Evolutionary conservation across 2,797 vertebrate genomes (phyloP).

Genomic region (Ambastaia sidthimunki): DNA sequence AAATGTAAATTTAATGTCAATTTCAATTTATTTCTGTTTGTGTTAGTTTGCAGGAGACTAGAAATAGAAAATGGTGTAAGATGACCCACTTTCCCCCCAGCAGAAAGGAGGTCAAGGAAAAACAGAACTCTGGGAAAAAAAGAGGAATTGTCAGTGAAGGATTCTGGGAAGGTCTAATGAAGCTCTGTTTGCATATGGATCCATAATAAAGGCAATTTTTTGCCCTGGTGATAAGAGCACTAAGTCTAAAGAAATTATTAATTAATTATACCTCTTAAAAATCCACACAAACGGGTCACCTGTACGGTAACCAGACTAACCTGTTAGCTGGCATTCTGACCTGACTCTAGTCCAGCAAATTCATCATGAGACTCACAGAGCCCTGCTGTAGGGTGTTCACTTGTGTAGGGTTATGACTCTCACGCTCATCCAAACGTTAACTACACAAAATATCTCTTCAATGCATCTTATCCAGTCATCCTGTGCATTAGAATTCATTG

Average conservation of each 20-base stretch:
- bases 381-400: constrained; percentile 19
- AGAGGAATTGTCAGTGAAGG: constrained; percentile 5
- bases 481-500: constrained; percentile 16
- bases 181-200: constrained; percentile 33
- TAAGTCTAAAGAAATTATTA: background rate
- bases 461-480: constrained; percentile 17
- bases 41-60: background rate
- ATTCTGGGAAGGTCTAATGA: constrained; percentile 27
- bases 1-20: too few relatives aligned
- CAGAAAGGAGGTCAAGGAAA: constrained; percentile 38
- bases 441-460: constrained; percentile 38
- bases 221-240: background rate
- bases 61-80: background rate
- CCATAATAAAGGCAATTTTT: constrained; percentile 18
- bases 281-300: background rate
- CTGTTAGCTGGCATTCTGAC: background rate
- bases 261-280: constrained; percentile 21
- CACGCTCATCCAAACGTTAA: constrained; percentile 42
- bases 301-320: constrained; percentile 4
- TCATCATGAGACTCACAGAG: constrained; percentile 5
- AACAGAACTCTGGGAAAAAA: background rate
- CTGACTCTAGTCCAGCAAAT: background rate
- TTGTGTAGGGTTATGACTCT: constrained; percentile 26
- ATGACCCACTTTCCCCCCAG: constrained; percentile 43
- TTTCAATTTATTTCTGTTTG: too few relatives aligned